A percentile compares a stretch with the other conserved stretches of the same genome.
Evolutionary conservation across 1,140 invertebrate species (phyloP).

Genomic region (Euura lappo): DNA sequence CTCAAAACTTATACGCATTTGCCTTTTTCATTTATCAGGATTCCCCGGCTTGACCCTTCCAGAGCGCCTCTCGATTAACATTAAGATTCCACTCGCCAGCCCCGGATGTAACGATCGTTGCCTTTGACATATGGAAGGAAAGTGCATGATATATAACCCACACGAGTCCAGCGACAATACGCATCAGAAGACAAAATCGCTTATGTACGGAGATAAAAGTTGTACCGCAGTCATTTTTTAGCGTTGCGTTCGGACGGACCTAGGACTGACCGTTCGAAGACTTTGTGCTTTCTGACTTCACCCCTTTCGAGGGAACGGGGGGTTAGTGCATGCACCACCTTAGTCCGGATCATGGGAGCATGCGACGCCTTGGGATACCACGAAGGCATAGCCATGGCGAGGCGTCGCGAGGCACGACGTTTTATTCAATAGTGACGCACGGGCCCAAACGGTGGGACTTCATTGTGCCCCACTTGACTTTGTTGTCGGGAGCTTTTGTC

Average conservation of each 20-base stretch:
- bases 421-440: constrained; percentile 13
- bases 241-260: neutral
- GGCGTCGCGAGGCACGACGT: neutral
- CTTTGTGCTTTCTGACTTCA: neutral
- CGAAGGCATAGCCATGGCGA: too few species aligned
- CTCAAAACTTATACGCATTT: constrained; percentile 33
- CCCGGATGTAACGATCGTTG: constrained; percentile 17
- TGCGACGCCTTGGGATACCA: neutral
- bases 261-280: neutral
- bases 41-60: constrained; percentile 40
- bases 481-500: constrained; percentile 35
- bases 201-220: neutral
- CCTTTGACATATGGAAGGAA: neutral
- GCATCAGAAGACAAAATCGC: neutral
- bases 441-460: neutral
- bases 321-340: too few species aligned
- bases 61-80: constrained; percentile 3
- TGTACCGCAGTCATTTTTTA: neutral
- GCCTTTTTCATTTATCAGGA: constrained; percentile 55
- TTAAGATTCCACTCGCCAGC: constrained; percentile 6
- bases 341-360: constrained; percentile 6
- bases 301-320: too few species aligned
- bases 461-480: constrained; percentile 19
- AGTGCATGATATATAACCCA: neutral
- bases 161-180: too few species aligned